Evolutionary conservation across 2,888 invertebrate species (phyloP), one percentile per base, ranked within the genome.

Genomic region (Pogonocherus hispidulus): DNA sequence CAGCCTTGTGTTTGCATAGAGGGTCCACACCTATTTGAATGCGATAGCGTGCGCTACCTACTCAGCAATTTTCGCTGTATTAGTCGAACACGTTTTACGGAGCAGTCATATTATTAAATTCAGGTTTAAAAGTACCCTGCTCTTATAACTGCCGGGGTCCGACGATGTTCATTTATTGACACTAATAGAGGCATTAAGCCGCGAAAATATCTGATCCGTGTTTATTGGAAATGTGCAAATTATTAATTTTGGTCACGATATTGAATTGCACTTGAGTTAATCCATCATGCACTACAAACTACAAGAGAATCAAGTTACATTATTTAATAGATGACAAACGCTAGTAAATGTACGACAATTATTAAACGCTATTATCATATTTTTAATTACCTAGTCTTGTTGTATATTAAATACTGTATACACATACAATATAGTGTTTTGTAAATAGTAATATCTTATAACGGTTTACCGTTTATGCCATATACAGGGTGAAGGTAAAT

Each of bases 1-100:
- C 76, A 80, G 80, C 82, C 83, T 83, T 83, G 79, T 84, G 82
- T 84, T 84, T 84, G 79, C 80, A 76, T 77, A 81, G 82, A 81
- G 83, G 81, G 82, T 81, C 80, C 81, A 82, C 82, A 82, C 82
- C 82, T 82, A 79, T 76, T 76, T 67, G 75, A 64, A 74, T 23
- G 22, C 37, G 22, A 44, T 18, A 56, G 44, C 19, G 41, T n/a
- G 37, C 41, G 11, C 22, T 54, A 44, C 20, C 14, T 56, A 44
- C 20, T 44, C 14, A 56, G 23, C 56, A 41, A 37, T 44, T 56
- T 56, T 56, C 6, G 14, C 41, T 22, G 41, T 32, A 32, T 32
- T 32, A 32, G 32, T 19, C 55, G 35, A 55, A 35, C 55, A 37
- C 55, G 35, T 56, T 44, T 44, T 44, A 56, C 20, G 4, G 41